These are phyloP conservation scores for Mormoops blainvillei DNA, from an alignment of 2,113 vertebrate species.

Conservation along the genomic window DNA sequence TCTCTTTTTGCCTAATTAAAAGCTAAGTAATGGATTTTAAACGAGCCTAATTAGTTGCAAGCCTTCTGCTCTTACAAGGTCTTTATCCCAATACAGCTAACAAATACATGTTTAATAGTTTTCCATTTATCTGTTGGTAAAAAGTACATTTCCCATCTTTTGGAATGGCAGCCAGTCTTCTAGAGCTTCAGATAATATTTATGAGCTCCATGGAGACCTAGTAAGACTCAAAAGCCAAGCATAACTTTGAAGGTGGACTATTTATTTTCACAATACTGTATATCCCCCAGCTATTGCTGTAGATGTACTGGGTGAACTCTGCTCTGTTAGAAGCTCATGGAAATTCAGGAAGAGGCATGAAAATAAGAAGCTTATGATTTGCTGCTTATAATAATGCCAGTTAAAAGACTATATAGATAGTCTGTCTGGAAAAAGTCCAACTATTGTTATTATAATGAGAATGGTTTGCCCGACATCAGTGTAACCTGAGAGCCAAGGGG, in stretches of 20 bases:
- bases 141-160: not conserved
- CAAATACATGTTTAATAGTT: not conserved
- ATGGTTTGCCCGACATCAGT: no score
- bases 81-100: not conserved
- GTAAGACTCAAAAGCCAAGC: not conserved
- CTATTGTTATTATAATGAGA: no score
- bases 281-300: not conserved
- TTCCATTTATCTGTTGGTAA: not conserved
- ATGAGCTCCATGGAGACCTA: not conserved
- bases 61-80: not conserved
- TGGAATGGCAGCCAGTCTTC: not conserved
- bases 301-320: not conserved
- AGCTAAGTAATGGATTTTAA: constrained; percentile 65
- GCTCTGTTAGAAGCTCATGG: not conserved
- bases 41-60: constrained; percentile 22
- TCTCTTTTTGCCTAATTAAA: constrained; percentile 45
- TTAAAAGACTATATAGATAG: no score
- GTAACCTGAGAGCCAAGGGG: no score
- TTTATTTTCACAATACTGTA: not conserved
- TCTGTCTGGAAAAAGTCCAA: no score
- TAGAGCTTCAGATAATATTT: not conserved
- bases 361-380: not conserved
- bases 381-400: not conserved
- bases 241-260: not conserved
- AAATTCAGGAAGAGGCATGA: not conserved